phyloP scores from a whole-genome alignment of 1,140 invertebrate species.

The Listronotus bonariensis region DNA sequence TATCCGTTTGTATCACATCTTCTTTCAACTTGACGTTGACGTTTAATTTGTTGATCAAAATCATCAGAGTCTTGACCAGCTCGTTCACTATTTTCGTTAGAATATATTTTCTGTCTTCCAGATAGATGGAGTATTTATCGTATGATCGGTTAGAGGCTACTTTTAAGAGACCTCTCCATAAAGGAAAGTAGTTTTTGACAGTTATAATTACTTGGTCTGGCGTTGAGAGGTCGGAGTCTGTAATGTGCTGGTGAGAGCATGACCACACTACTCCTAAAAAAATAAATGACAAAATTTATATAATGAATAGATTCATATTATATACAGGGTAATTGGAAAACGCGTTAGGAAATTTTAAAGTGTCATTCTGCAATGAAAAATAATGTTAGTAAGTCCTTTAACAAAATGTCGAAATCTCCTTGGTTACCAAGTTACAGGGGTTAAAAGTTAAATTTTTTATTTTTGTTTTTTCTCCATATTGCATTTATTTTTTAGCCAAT shows the following conservation, averaged over 20 bases:
- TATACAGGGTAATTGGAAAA: too few relatives aligned
- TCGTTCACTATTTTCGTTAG: slow-evolving; percentile 60
- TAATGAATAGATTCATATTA: too few relatives aligned
- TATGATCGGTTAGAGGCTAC: slow-evolving; percentile 17
- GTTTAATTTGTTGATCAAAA: slow-evolving; percentile 61
- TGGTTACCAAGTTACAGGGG: too few relatives aligned
- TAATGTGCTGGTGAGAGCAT: slow-evolving; percentile 58
- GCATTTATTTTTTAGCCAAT: too few relatives aligned
- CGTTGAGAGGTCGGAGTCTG: slow-evolving; percentile 52
- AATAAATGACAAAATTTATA: background rate
- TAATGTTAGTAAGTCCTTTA: too few relatives aligned
- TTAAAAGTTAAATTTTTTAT: too few relatives aligned
- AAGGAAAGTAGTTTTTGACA: slow-evolving; percentile 58
- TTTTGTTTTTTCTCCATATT: too few relatives aligned
- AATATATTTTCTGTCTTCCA: slow-evolving; percentile 49
- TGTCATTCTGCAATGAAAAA: too few relatives aligned
- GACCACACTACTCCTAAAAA: slow-evolving; percentile 57
- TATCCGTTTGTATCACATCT: slow-evolving; percentile 56
- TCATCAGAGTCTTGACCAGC: slow-evolving; percentile 59
- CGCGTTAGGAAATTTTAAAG: too few relatives aligned
- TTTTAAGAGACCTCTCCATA: slow-evolving; percentile 60
- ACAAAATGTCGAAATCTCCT: too few relatives aligned
- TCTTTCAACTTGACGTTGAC: slow-evolving; percentile 46
- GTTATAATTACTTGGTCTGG: slow-evolving; percentile 51
- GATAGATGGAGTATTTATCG: slow-evolving; percentile 32